Evolutionary conservation across 2,888 invertebrate species (phyloP).

Genomic region (Pseudococcus jackbeardsleyi): DNA sequence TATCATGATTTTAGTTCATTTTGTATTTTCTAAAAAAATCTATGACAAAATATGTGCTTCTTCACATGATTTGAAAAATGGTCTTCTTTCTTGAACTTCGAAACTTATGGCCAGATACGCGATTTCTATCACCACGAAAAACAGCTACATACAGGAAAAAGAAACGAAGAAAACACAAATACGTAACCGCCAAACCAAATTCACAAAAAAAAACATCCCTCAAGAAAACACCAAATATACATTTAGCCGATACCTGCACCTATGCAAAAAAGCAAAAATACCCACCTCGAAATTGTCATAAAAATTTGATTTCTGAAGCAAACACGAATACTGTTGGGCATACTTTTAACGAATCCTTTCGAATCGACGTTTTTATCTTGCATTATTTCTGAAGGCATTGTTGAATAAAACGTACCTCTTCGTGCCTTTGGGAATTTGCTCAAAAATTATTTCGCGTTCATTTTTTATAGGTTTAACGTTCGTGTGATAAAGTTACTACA

Average conservation of each 20-base stretch:
- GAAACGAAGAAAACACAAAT: too few relatives aligned
- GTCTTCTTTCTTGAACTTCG: too few relatives aligned
- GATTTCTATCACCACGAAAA: too few relatives aligned
- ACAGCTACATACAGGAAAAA: too few relatives aligned
- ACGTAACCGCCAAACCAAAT: too few relatives aligned
- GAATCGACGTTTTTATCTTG: slow-evolving; percentile 43
- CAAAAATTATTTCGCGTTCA: slow-evolving; percentile 44
- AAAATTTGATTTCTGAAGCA: slow-evolving; percentile 37
- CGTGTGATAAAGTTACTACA: not conserved
- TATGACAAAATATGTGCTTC: too few relatives aligned
- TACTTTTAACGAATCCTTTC: slow-evolving; percentile 29
- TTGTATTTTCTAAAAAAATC: too few relatives aligned
- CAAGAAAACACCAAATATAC: not conserved
- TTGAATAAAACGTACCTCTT: slow-evolving; percentile 24
- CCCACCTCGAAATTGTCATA: slow-evolving; percentile 18
- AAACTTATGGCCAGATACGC: too few relatives aligned
- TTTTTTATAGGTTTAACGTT: slow-evolving; percentile 39
- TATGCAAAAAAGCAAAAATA: not conserved
- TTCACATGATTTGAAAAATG: too few relatives aligned
- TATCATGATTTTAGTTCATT: too few relatives aligned
- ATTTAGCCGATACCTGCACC: not conserved
- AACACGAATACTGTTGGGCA: slow-evolving; percentile 29
- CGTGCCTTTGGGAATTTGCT: slow-evolving; percentile 17
- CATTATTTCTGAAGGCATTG: slow-evolving; percentile 29
- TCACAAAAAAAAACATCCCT: not conserved